Evolutionary conservation across 2,888 invertebrate genomes (phyloP).

Genomic region (Eledone cirrhosa): DNA sequence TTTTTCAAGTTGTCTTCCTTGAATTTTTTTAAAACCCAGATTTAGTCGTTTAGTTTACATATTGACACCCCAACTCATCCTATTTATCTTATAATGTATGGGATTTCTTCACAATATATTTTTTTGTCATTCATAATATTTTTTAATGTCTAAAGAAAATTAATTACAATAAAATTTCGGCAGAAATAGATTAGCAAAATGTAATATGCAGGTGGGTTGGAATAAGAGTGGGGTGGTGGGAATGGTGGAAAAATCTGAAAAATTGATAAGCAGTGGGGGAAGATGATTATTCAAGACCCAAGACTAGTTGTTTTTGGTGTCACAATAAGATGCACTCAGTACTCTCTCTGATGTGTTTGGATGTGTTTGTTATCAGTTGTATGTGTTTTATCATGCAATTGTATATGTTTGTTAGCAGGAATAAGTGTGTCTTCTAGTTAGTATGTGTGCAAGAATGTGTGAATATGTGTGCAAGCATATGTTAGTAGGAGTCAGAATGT

Average conservation of each 20-base stretch:
- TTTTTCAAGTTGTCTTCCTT: too few species aligned
- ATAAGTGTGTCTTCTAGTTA: not conserved
- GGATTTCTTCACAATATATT: not conserved
- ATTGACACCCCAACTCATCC: too few species aligned
- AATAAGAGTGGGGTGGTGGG: not conserved
- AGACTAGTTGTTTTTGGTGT: too few species aligned
- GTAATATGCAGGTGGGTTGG: too few species aligned
- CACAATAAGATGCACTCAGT: not conserved
- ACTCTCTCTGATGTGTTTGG: not conserved
- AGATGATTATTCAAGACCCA: not conserved
- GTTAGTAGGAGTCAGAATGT: not conserved
- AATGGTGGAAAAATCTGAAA: not conserved
- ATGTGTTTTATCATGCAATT: not conserved
- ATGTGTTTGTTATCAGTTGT: not conserved
- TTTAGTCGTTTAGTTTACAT: too few species aligned
- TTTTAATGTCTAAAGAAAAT: too few species aligned
- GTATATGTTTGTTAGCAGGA: not conserved
- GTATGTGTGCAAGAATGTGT: not conserved
- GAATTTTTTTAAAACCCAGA: too few species aligned
- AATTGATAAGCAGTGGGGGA: not conserved
- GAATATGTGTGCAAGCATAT: not conserved
- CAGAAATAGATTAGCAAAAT: not conserved
- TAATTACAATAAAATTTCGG: not conserved
- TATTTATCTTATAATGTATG: too few species aligned
- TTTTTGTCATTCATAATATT: not conserved